Evolutionary conservation across 2,888 invertebrate species (phyloP), one percentile per base, ranked within the genome.

Genomic region (Orthonychiurus folsomi): DNA sequence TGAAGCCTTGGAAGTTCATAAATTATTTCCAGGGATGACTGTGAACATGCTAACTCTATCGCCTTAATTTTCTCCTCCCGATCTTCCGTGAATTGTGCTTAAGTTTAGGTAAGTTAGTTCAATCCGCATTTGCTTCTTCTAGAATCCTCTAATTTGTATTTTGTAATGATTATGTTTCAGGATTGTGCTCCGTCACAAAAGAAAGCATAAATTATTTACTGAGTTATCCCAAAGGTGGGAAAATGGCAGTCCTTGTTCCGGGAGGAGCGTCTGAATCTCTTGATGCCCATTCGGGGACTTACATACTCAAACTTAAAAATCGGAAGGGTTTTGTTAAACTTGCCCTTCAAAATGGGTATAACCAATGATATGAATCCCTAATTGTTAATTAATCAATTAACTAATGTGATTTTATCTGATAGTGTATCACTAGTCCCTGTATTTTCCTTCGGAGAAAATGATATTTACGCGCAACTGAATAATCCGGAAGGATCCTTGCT

Each of bases 221-320:
- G n/a, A n/a, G n/a, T n/a, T n/a, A n/a, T n/a, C n/a, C n/a, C n/a
- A n/a, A n/a, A n/a, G n/a, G n/a, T n/a, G n/a, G n/a, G n/a, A n/a
- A n/a, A n/a, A n/a, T n/a, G n/a, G n/a, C n/a, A n/a, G n/a, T n/a
- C n/a, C n/a, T n/a, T n/a, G n/a, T n/a, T n/a, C n/a, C n/a, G n/a
- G 95, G 95, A 0, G 95, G 96, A 0, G 93, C 93, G 0, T 85
- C 87, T 2, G 65, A 3, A 95, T 58, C 59, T 1, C 79, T 93
- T 63, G 86, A 90, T 70, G 85, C 89, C 1, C 84, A 84, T 74
- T 92, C 93, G 0, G 48, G 55, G n/a, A 81, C 82, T 60, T 88
- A 89, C 69, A 82, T 82, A 69, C 78, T 91, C 3, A 81, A 88
- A 18, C 75, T 92, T 18, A 88, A 83, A 70, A 83, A 84, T 59